phyloP scores from a whole-genome alignment of 2,113 vertebrate species.

The Brienomyrus brachyistius region DNA sequence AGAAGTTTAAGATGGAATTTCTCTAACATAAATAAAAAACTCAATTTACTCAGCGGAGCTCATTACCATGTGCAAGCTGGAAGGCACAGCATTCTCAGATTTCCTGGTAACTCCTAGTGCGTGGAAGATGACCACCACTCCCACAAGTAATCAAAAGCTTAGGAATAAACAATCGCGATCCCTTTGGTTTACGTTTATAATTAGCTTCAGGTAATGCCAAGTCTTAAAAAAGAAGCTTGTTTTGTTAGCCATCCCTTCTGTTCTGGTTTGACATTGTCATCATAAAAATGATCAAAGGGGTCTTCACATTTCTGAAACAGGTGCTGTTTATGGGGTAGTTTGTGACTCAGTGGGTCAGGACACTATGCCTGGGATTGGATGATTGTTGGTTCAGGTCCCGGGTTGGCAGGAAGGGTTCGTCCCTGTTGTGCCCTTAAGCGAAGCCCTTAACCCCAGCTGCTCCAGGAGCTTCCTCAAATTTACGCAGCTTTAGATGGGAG shows the following conservation, averaged over 20 bases:
- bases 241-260: neutral
- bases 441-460: neutral
- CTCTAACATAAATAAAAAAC: neutral
- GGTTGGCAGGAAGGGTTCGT: neutral
- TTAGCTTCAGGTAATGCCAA: neutral
- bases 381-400: neutral
- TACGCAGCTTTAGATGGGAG: neutral
- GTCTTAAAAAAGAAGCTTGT: neutral
- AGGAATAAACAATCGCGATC: neutral
- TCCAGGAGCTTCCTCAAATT: neutral
- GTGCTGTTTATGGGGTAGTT: neutral
- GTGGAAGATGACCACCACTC: neutral
- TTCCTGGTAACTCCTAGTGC: neutral
- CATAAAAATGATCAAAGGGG: neutral
- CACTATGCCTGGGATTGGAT: neutral
- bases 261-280: neutral
- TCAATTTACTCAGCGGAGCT: neutral
- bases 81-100: neutral
- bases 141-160: neutral
- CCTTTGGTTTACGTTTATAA: neutral
- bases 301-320: neutral
- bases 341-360: neutral
- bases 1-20: neutral
- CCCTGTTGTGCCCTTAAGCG: neutral
- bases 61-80: neutral